These are phyloP conservation scores for Macrobrachium nipponense DNA, from an alignment of 1,140 invertebrate genomes.

Conservation along the genomic window DNA sequence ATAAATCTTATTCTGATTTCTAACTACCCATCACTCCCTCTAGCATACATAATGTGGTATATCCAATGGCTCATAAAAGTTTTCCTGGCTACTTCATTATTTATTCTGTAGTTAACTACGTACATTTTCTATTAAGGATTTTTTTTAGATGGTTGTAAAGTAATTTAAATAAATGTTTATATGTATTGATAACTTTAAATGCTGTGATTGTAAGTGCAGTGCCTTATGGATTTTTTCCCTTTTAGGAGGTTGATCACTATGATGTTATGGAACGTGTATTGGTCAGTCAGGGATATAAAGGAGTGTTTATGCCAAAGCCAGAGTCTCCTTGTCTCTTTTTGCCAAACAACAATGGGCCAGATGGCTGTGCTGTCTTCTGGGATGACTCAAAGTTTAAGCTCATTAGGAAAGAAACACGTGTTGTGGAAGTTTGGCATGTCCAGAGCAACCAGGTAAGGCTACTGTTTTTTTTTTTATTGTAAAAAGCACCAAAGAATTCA, in stretches of 20 bases:
- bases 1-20: too few species aligned
- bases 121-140: too few species aligned
- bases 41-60: too few species aligned
- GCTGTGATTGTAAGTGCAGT: background rate
- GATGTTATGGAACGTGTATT: conserved; percentile 77
- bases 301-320: conserved; percentile 82
- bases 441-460: conserved; percentile 78
- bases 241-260: conserved; percentile 83
- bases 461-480: background rate
- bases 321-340: conserved; percentile 84
- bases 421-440: conserved; percentile 78
- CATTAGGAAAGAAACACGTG: conserved; percentile 73
- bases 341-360: conserved; percentile 80
- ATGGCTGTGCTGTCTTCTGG: conserved; percentile 85
- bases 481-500: background rate
- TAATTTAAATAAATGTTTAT: too few species aligned
- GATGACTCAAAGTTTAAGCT: conserved; percentile 76
- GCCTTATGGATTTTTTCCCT: conserved; percentile 20
- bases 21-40: too few species aligned
- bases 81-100: too few species aligned
- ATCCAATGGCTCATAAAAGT: too few species aligned
- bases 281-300: conserved; percentile 76
- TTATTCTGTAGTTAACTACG: too few species aligned
- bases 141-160: too few species aligned
- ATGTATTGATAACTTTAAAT: background rate